Evolutionary conservation across 2,113 vertebrate species (phyloP), one percentile per base, ranked within the genome.

Genomic region (Megaleporinus macrocephalus): DNA sequence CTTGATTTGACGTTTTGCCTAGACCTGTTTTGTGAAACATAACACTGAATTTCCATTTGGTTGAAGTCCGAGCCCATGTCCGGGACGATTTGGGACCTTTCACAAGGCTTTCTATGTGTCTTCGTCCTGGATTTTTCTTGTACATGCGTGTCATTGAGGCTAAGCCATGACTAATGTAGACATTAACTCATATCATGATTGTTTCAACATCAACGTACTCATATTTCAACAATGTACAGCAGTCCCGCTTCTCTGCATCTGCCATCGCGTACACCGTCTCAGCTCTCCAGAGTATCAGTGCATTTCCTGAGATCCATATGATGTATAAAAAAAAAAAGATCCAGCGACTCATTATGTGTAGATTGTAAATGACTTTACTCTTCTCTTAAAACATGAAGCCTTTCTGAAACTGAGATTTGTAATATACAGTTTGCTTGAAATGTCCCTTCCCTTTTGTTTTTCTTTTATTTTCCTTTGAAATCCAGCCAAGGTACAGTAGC

Each of bases 1-100:
- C 36, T 36, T 36, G 3, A 83, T 30, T 61, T 81, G 20, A 57
- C 9, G 2, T 66, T 77, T 81, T 87, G 85, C 92, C 91, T 90
- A 88, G 84, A 90, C 88, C 84, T 86, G 89, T 89, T 87, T 89
- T 86, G 91, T 91, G 88, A 91, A 88, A 89, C 83, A 86, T 88
- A 90, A 89, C 91, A 88, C 86, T 85, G 85, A 90, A 88, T 88
- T n/a, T 82, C 83, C 89, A 61, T 89, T 88, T 90, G 84, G 90
- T 84, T 72, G 80, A 78, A 84, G n/a, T 36, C n/a, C 26, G 74
- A 69, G 70, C 61, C 69, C 33, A 51, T 33, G 33, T 79, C 49
- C 36, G 49, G 66, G 61, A 65, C 27, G n/a, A 24, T 53, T 33
- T 68, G 0, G 55, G 44, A 68, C 70, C 55, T 53, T 44, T 73